A percentile compares a stretch with the other conserved stretches of the same genome.
Evolutionary conservation across 2,113 vertebrate genomes (phyloP).

Genomic region (Psammodynastes pulverulentus): DNA sequence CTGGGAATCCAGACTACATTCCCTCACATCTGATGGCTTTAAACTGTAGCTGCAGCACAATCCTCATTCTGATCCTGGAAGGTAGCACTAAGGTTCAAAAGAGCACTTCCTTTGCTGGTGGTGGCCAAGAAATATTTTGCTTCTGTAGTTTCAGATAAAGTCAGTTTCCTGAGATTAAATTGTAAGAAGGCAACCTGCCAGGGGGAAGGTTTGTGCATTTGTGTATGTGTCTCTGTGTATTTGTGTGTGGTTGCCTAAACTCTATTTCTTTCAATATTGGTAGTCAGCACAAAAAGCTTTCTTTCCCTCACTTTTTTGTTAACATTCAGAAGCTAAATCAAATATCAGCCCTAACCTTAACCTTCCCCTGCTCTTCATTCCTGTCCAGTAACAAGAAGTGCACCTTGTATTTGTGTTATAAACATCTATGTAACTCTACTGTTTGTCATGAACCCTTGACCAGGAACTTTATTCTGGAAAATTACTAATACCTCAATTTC

Average conservation of each 20-base stretch:
- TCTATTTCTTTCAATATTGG: neutral
- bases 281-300: neutral
- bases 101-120: neutral
- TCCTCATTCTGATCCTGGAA: neutral
- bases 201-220: neutral
- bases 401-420: neutral
- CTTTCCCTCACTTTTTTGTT: neutral
- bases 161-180: neutral
- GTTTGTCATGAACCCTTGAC: neutral
- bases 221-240: neutral
- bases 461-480: neutral
- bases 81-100: neutral
- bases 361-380: neutral
- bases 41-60: neutral
- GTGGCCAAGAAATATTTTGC: neutral
- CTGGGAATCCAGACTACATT: neutral
- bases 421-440: neutral
- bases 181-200: neutral
- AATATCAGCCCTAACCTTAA: neutral
- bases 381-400: neutral
- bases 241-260: neutral
- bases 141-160: neutral
- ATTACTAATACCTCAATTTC: neutral
- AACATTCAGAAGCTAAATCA: neutral
- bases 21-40: neutral